Conservation (phyloP, 2,113 vertebrate genomes). For the Bostrychus sinensis region DNA sequence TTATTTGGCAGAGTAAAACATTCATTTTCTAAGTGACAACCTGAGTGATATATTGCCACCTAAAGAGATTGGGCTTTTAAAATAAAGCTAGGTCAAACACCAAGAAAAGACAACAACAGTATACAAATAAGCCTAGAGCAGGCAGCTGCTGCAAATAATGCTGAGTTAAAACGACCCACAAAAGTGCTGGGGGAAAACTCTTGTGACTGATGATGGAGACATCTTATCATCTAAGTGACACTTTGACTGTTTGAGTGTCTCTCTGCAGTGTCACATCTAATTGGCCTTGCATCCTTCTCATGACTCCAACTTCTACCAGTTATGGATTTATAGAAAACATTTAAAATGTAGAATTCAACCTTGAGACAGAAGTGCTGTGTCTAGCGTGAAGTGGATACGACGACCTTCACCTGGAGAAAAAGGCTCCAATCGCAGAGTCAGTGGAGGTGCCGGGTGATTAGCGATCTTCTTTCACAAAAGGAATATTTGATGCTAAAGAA, state of each 20-base stretch:
- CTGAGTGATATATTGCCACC: background rate
- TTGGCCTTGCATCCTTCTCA: conserved; percentile 4
- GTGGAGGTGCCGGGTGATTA: conserved; percentile 27
- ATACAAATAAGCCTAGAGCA: background rate
- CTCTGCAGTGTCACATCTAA: conserved; percentile 25
- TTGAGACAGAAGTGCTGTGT: conserved; percentile 17
- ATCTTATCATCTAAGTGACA: conserved; percentile 25
- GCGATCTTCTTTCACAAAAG: conserved; percentile 23
- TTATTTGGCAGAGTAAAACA: background rate
- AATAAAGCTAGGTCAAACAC: background rate
- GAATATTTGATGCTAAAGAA: conserved; percentile 50
- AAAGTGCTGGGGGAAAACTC: background rate
- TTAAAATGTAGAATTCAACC: conserved; percentile 16
- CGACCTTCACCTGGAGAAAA: conserved; percentile 20
- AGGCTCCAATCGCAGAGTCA: conserved; percentile 34
- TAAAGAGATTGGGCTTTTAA: background rate
- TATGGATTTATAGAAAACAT: conserved; percentile 24
- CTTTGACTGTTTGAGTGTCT: conserved; percentile 24
- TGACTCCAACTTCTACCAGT: conserved; percentile 8
- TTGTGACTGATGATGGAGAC: conserved; percentile 23
- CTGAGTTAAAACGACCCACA: background rate
- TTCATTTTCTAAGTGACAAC: background rate
- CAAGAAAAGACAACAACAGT: background rate
- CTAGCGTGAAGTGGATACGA: conserved; percentile 23
- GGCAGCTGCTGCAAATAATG: background rate